phyloP scores from a whole-genome alignment of 37 sponge, comb jelly and placozoan species.

The Halichondria panicea region DNA sequence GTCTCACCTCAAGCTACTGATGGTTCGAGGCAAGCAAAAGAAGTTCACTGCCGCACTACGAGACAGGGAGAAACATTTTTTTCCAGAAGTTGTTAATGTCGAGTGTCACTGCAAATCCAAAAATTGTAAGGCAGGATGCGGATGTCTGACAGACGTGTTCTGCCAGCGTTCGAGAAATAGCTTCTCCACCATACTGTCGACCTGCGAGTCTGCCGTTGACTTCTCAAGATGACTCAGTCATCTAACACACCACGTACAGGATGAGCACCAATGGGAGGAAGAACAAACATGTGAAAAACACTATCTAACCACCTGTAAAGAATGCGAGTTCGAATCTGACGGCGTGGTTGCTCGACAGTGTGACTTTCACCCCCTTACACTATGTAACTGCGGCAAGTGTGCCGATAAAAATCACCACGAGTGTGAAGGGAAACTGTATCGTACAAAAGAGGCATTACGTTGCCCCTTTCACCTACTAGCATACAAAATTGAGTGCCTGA shows the following conservation, averaged over 20 bases:
- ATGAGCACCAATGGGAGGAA: slow-evolving; percentile 13
- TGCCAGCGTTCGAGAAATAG: background rate
- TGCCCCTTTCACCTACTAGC: slow-evolving; percentile 11
- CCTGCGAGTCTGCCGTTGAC: background rate
- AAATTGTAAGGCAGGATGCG: background rate
- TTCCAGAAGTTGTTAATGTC: background rate
- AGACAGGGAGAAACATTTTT: background rate
- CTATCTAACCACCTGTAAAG: background rate
- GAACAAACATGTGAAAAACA: background rate
- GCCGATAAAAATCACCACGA: background rate
- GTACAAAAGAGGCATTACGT: background rate
- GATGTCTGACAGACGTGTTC: background rate
- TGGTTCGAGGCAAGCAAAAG: background rate
- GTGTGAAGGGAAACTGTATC: slow-evolving; percentile 28
- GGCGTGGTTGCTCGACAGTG: too few relatives aligned
- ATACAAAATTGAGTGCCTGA: slow-evolving; percentile 17
- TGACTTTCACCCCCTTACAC: background rate
- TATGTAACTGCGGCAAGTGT: slow-evolving; percentile 21
- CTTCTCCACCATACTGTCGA: background rate
- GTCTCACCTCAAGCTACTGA: background rate
- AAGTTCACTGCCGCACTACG: background rate
- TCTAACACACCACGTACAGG: slow-evolving; percentile 8
- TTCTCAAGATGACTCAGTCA: slow-evolving; percentile 4
- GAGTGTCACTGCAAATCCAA: background rate
- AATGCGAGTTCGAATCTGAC: background rate